Evolutionary conservation across 2,888 invertebrate genomes (phyloP).

Genomic region (Lasioglossum figueresi): DNA sequence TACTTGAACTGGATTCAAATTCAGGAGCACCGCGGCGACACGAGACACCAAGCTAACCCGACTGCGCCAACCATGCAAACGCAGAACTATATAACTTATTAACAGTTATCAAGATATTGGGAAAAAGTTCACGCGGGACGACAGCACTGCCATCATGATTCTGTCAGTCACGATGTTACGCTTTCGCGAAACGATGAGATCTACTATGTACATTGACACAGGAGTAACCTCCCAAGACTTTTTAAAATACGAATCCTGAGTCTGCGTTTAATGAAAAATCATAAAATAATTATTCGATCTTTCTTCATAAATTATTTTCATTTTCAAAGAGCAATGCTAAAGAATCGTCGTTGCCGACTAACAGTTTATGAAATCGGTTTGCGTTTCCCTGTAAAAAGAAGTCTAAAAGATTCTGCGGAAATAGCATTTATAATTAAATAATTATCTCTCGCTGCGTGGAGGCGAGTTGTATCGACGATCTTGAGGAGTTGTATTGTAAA

Average conservation of each 20-base stretch:
- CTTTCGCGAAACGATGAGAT: neutral
- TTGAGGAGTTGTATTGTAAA: neutral
- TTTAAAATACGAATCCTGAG: neutral
- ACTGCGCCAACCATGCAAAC: constrained; percentile 2
- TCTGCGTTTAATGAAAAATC: neutral
- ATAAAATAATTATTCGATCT: neutral
- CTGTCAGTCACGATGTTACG: constrained; percentile 46
- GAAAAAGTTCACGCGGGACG: neutral
- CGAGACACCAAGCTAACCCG: constrained; percentile 19
- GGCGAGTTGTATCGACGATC: neutral
- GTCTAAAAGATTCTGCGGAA: neutral
- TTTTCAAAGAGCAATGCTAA: neutral
- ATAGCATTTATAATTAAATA: neutral
- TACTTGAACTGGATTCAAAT: constrained; percentile 88
- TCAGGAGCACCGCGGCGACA: constrained; percentile 85
- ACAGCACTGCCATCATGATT: constrained; percentile 23
- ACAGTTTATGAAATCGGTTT: neutral
- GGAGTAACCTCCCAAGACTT: constrained; percentile 23
- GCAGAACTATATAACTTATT: neutral
- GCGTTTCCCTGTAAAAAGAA: neutral
- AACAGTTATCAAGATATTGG: too few species aligned
- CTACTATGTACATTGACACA: constrained; percentile 15
- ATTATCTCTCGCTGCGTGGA: neutral
- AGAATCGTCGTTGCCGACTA: neutral
- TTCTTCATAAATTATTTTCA: neutral